phyloP scores from a whole-genome alignment of 2,797 vertebrate genomes.

The Sebastiscus tertius region DNA sequence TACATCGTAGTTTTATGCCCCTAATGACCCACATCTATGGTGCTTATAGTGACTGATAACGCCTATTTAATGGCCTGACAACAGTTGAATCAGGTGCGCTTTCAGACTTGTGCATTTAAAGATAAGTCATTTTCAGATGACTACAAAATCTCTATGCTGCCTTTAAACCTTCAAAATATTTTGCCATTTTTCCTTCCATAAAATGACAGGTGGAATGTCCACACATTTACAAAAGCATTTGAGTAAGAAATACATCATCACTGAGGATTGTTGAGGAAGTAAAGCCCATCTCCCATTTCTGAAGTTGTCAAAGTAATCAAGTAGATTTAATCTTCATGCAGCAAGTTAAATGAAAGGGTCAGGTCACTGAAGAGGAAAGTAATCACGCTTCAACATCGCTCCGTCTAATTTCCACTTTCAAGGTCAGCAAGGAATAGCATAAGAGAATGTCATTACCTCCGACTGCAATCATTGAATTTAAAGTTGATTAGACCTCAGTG shows the following conservation, averaged over 20 bases:
- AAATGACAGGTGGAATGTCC: background rate
- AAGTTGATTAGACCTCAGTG: constrained; percentile 32
- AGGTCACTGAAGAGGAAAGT: constrained; percentile 45
- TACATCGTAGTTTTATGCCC: fast-evolving
- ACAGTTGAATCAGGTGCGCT: background rate
- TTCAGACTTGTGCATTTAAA: background rate
- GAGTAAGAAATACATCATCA: background rate
- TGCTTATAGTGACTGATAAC: too few relatives aligned
- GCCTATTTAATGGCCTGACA: too few relatives aligned
- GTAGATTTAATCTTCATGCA: constrained; percentile 36
- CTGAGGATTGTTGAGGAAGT: background rate
- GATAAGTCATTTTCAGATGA: background rate
- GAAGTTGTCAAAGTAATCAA: constrained; percentile 42
- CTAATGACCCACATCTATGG: too few relatives aligned
- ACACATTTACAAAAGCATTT: background rate
- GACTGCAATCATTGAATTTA: constrained; percentile 28
- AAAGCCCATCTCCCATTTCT: background rate
- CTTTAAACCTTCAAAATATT: background rate
- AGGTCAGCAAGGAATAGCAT: constrained; percentile 29
- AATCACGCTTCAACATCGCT: constrained; percentile 36
- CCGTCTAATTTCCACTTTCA: constrained; percentile 48
- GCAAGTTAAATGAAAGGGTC: constrained; percentile 44
- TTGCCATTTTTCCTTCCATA: background rate
- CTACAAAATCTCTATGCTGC: background rate
- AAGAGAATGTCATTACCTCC: constrained; percentile 31